Conservation (phyloP, 2,888 invertebrate genomes). For the Acanthacorydalis orientalis region DNA sequence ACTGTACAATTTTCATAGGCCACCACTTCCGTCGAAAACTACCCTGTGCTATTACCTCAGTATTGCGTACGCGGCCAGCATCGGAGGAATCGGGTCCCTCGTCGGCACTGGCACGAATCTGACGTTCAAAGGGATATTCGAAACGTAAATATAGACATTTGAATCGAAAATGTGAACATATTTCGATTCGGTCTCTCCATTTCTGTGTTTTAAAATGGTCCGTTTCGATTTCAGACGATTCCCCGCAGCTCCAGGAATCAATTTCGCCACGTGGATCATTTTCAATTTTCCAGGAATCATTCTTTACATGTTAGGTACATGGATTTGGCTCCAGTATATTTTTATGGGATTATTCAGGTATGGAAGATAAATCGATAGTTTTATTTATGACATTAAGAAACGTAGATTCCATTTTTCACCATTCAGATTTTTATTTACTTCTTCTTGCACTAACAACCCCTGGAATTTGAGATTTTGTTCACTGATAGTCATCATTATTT, state of each 20-base stretch:
- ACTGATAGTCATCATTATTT: too few relatives aligned
- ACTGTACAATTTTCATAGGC: constrained; percentile 21
- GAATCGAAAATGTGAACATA: neutral
- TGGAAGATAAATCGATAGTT: neutral
- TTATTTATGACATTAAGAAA: neutral
- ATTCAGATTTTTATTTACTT: too few relatives aligned
- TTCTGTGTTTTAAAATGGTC: too few relatives aligned
- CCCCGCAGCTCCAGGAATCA: constrained; percentile 40
- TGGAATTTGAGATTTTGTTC: too few relatives aligned
- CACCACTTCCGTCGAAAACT: constrained; percentile 49
- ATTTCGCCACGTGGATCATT: constrained; percentile 75
- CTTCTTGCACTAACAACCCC: too few relatives aligned
- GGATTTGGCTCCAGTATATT: constrained; percentile 62
- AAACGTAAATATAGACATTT: constrained; percentile 31
- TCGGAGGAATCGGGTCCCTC: constrained; percentile 37
- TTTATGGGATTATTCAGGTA: constrained; percentile 53
- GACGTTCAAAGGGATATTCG: constrained; percentile 64
- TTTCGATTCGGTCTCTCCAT: neutral
- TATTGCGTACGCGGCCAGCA: constrained; percentile 63
- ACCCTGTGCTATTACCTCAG: constrained; percentile 65
- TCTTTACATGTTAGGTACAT: constrained; percentile 56
- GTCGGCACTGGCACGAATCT: constrained; percentile 68
- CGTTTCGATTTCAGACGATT: constrained; percentile 31
- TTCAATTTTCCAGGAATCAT: constrained; percentile 75
- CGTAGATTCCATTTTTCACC: too few relatives aligned